These are phyloP conservation scores for Meiosimyza platycephala DNA, from an alignment of 2,888 invertebrate species.

Conservation along the genomic window DNA sequence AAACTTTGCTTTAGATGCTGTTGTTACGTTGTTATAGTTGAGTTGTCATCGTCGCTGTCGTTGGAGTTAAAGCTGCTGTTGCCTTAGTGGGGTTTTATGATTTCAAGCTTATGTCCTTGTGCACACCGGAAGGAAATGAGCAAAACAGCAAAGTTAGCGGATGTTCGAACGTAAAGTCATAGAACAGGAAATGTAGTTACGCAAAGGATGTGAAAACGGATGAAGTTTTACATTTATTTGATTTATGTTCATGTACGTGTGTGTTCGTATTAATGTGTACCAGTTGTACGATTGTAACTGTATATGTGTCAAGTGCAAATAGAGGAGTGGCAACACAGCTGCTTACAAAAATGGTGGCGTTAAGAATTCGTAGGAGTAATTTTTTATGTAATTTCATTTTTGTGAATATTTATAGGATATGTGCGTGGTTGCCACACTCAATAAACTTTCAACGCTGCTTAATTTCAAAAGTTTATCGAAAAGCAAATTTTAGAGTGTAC, in stretches of 20 bases:
- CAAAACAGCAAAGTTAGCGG: conserved; percentile 62
- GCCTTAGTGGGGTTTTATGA: background rate
- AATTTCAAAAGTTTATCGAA: too few relatives aligned
- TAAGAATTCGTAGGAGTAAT: too few relatives aligned
- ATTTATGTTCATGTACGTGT: conserved; percentile 49
- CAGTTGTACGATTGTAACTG: too few relatives aligned
- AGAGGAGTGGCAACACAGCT: too few relatives aligned
- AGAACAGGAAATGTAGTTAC: conserved; percentile 47
- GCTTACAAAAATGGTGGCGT: too few relatives aligned
- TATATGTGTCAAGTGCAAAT: too few relatives aligned
- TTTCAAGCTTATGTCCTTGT: conserved; percentile 42
- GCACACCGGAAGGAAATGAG: conserved; percentile 59
- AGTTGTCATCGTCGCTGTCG: conserved; percentile 9
- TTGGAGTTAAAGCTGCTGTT: background rate
- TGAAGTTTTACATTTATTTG: conserved; percentile 60
- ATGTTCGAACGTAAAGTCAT: conserved; percentile 48
- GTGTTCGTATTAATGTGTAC: too few relatives aligned
- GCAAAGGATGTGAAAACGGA: conserved; percentile 56
- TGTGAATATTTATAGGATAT: too few relatives aligned
- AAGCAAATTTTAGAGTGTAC: too few relatives aligned
- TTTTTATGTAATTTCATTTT: too few relatives aligned
- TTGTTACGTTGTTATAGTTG: conserved; percentile 1
- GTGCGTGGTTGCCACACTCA: too few relatives aligned
- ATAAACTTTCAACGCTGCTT: too few relatives aligned
- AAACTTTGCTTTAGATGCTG: conserved; percentile 9